These are phyloP conservation scores for Sminthurinus aureus DNA, from an alignment of 2,888 invertebrate species.

Conservation along the genomic window DNA sequence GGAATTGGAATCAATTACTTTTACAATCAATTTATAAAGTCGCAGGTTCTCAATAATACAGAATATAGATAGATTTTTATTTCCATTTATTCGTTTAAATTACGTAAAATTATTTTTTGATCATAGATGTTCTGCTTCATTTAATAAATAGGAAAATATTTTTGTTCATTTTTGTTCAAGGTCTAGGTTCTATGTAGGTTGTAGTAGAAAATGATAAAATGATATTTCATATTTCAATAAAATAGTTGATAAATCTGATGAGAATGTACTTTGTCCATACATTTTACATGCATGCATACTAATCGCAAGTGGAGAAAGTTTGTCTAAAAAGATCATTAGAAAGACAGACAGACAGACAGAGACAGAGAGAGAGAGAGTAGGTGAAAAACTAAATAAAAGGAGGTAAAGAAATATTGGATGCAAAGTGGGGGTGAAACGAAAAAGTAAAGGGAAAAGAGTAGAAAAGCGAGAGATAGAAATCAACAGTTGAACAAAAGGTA, in stretches of 20 bases:
- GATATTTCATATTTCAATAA: too few species aligned
- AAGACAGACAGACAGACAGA: neutral
- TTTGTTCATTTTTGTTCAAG: too few species aligned
- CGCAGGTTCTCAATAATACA: too few species aligned
- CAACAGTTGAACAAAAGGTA: slow-evolving; percentile 38
- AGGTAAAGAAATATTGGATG: slow-evolving; percentile 14
- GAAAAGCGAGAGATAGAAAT: slow-evolving; percentile 40
- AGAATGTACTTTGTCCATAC: neutral
- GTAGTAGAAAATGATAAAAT: too few species aligned
- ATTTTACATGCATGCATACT: neutral
- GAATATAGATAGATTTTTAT: too few species aligned
- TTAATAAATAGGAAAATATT: too few species aligned
- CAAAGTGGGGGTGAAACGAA: slow-evolving; percentile 27
- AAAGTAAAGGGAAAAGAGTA: slow-evolving; percentile 30
- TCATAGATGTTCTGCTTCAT: too few species aligned
- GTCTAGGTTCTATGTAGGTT: too few species aligned
- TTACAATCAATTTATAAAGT: too few species aligned
- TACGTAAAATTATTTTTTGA: too few species aligned
- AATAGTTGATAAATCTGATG: neutral
- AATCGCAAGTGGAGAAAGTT: neutral
- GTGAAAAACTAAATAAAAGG: slow-evolving; percentile 20
- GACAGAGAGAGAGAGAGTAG: slow-evolving; percentile 34
- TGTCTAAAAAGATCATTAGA: neutral
- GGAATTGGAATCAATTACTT: too few species aligned
- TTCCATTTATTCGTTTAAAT: too few species aligned